These are phyloP conservation scores for Drosophila guanche DNA, from an alignment of 1,140 invertebrate genomes.

Conservation along the genomic window DNA sequence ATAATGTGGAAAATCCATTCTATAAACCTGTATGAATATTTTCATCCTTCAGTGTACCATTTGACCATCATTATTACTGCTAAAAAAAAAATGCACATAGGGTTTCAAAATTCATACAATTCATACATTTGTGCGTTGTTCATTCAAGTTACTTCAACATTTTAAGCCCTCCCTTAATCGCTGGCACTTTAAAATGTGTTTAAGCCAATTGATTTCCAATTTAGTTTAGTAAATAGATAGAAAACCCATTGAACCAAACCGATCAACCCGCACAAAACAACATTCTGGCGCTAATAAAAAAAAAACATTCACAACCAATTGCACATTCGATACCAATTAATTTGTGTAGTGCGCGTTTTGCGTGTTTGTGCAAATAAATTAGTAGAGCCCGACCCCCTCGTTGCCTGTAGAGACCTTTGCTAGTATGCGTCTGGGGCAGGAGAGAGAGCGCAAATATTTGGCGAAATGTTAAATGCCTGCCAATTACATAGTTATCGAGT, in stretches of 20 bases:
- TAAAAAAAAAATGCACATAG: not conserved
- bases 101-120: conserved; percentile 1
- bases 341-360: conserved; percentile 67
- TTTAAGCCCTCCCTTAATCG: conserved; percentile 29
- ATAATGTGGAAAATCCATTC: too few relatives aligned
- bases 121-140: not conserved
- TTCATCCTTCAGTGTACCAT: too few relatives aligned
- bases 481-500: conserved; percentile 72
- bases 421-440: not conserved
- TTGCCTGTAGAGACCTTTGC: conserved; percentile 20
- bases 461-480: conserved; percentile 68
- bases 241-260: conserved; percentile 14
- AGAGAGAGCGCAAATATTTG: conserved; percentile 65
- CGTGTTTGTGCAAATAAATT: conserved; percentile 77
- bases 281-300: not conserved
- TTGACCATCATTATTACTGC: too few relatives aligned
- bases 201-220: conserved; percentile 48
- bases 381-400: conserved; percentile 15
- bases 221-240: conserved; percentile 47
- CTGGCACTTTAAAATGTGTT: conserved; percentile 39
- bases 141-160: conserved; percentile 10
- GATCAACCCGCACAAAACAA: conserved; percentile 24
- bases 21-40: too few relatives aligned
- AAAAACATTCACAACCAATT: conserved; percentile 55
- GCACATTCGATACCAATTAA: conserved; percentile 73